Base-by-base conservation (phyloP, 2,888 invertebrate genomes). In the Rhodophaea formosa region DNA sequence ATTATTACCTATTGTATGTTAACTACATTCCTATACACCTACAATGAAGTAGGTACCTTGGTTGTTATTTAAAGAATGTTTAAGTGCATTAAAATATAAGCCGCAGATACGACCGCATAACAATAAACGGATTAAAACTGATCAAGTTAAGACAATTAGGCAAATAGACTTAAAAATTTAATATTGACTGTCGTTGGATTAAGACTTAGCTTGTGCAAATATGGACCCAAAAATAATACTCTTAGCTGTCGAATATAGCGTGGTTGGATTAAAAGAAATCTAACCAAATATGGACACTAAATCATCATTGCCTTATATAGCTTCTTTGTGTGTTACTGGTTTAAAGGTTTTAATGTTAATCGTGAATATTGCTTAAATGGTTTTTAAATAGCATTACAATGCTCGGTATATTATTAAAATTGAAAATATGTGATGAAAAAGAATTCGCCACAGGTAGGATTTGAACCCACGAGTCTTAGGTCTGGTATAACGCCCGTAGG, bases 1-100 rank as follows among this genome's bases (percentile, higher is more conserved):
- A 32, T 30, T 32, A 49, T 32, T 15, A 32, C 15, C 49, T 10
- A 49, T 49, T 49, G 49, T 49, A 49, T 15, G 23, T 46, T 12
- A 46, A 46, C 10, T 46, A 46, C 46, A 46, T 46, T 46, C 23
- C 23, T 3, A 39, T 16, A 45, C 44, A 45, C 44, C 44, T 17
- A 45, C 8, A 45, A 16, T 16, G 7, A 45, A 45, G 16, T 45
- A 16, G 44, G 16, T 45, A 45, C 17, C 10, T 39, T n/a, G 12
- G 12, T 3, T n/a, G 39, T 39, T 39, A 12, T 39, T 6, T 3
- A 12, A 39, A 6, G 1, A 39, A 39, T 39, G n/a, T 39, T 3
- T n/a, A 35, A 10, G 39, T n/a, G n/a, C 39, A 23, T 23, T 23
- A 5, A 6, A 35, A 12, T 39, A n/a, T 39, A 39, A 0, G 39